A percentile compares a stretch with the other conserved stretches of the same genome.
Conservation (phyloP, 1,140 invertebrate species). For the Brachionus calyciflorus region DNA sequence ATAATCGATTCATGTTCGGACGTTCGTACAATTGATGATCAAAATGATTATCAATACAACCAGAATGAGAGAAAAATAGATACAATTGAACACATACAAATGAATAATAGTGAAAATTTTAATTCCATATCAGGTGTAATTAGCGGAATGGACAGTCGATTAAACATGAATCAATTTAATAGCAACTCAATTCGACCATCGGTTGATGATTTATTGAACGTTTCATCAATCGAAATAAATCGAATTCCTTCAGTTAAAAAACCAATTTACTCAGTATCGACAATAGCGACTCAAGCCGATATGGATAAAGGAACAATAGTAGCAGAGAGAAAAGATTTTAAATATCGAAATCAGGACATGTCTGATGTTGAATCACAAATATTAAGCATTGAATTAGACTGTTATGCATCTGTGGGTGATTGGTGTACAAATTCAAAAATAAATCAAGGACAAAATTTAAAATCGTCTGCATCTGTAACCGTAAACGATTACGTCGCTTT, state of each 20-base stretch:
- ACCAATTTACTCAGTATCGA: constrained; percentile 30
- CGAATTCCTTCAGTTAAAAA: constrained; percentile 41
- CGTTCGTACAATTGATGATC: not conserved
- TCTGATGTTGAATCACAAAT: constrained; percentile 44
- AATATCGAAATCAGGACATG: constrained; percentile 44
- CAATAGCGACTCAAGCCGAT: constrained; percentile 39
- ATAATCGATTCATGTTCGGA: constrained; percentile 18
- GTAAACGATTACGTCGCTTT: constrained; percentile 39
- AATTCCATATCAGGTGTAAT: constrained; percentile 4
- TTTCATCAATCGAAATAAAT: constrained; percentile 15
- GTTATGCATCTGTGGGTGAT: constrained; percentile 16
- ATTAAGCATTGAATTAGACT: constrained; percentile 31
- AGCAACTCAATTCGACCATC: not conserved
- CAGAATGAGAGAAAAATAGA: not conserved
- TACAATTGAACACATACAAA: not conserved
- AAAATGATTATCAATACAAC: not conserved
- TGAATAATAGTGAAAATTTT: constrained; percentile 22
- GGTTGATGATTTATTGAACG: not conserved
- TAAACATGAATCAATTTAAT: constrained; percentile 1
- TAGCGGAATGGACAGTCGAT: not conserved
- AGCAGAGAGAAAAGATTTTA: constrained; percentile 41
- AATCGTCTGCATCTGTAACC: constrained; percentile 13
- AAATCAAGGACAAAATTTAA: not conserved
- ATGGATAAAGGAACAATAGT: constrained; percentile 32
- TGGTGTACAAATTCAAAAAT: not conserved